Evolutionary conservation across 2,888 invertebrate species (phyloP).

Genomic region (Eilema caniola): DNA sequence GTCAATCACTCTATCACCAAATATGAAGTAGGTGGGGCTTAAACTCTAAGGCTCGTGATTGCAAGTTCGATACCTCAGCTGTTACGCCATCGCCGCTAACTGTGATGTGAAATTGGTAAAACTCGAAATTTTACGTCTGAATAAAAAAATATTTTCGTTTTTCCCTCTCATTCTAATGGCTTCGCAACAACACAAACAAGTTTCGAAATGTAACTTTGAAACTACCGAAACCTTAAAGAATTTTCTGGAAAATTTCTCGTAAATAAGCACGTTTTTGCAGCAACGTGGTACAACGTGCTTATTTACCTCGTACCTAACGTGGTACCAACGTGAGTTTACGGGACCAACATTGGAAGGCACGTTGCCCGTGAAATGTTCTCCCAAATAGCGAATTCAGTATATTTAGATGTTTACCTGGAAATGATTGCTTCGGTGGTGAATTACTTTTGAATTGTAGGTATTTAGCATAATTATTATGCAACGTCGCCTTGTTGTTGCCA

Average conservation of each 20-base stretch:
- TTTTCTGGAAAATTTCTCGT: not conserved
- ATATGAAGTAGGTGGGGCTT: not conserved
- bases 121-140: not conserved
- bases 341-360: not conserved
- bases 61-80: not conserved
- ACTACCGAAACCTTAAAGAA: slow-evolving; percentile 9
- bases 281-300: too few species aligned
- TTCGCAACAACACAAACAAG: not conserved
- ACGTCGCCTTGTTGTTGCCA: not conserved
- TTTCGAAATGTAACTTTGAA: slow-evolving; percentile 3
- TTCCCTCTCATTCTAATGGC: not conserved
- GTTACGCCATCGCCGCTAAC: not conserved
- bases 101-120: not conserved
- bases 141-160: not conserved
- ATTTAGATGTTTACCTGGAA: not conserved
- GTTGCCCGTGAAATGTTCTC: not conserved
- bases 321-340: not conserved
- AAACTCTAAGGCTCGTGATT: not conserved
- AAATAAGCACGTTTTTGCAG: slow-evolving; percentile 23
- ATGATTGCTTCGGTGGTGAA: not conserved
- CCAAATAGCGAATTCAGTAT: not conserved
- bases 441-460: not conserved
- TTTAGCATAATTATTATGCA: too few species aligned
- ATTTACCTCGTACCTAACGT: too few species aligned
- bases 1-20: too few species aligned